Evolutionary conservation across 2,888 invertebrate genomes (phyloP).

Genomic region (Omphaloscelis lunosa): DNA sequence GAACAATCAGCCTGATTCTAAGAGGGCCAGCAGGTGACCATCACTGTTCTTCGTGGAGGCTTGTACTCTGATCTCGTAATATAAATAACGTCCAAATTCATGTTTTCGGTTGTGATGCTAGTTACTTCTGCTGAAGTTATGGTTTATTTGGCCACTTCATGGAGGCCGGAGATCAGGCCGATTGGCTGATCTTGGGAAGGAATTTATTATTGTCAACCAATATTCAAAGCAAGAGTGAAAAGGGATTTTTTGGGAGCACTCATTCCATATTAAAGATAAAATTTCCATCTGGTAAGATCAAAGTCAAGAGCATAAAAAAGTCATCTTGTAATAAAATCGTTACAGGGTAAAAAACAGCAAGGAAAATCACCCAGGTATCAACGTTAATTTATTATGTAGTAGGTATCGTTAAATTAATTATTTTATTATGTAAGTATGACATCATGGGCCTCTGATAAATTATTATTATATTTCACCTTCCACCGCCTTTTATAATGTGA

Average conservation of each 20-base stretch:
- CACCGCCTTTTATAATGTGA: neutral
- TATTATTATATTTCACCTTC: neutral
- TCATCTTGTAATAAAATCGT: neutral
- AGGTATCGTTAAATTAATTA: neutral
- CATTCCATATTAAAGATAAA: neutral
- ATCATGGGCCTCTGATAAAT: neutral
- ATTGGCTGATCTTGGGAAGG: neutral
- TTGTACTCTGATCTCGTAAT: conserved; percentile 62
- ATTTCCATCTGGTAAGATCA: neutral
- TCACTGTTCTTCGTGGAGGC: conserved; percentile 59
- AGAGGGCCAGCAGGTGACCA: conserved; percentile 61
- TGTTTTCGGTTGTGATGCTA: neutral
- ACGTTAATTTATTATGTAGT: neutral
- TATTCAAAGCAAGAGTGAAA: neutral
- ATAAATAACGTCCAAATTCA: neutral
- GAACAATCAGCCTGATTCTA: conserved; percentile 42
- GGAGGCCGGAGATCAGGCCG: neutral
- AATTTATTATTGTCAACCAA: neutral
- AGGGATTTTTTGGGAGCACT: too few species aligned
- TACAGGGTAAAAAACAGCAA: neutral
- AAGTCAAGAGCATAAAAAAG: neutral
- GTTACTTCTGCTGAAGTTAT: conserved; percentile 29
- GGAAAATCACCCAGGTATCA: neutral
- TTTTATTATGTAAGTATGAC: neutral
- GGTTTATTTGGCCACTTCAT: conserved; percentile 33